Percentiles rank a stretch among this genome's conserved stretches.
phyloP scores from a whole-genome alignment of 1,140 invertebrate genomes.

The Leptopilina boulardi region DNA sequence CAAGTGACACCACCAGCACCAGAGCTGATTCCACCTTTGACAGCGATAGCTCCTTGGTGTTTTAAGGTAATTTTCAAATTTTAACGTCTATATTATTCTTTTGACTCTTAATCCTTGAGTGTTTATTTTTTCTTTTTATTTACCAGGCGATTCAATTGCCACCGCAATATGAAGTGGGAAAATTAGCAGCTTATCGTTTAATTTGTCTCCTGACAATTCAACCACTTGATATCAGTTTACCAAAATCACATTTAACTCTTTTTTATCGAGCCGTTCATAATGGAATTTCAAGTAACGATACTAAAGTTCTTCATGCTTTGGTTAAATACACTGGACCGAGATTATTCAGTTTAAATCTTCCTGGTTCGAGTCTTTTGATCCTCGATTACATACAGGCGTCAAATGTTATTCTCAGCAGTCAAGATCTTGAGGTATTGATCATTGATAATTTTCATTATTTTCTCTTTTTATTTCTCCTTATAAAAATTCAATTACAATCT shows the following conservation, averaged over 20 bases:
- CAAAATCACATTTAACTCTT: conserved; percentile 85
- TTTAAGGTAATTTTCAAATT: conserved; percentile 76
- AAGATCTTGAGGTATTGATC: conserved; percentile 83
- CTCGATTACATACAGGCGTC: conserved; percentile 94
- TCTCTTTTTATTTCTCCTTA: conserved; percentile 20
- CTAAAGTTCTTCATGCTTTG: conserved; percentile 78
- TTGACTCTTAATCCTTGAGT: not conserved
- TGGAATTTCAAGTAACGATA: conserved; percentile 78
- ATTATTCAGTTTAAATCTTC: conserved; percentile 91
- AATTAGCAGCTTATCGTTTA: conserved; percentile 83
- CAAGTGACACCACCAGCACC: conserved; percentile 83
- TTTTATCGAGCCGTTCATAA: conserved; percentile 93
- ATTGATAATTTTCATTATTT: too few relatives aligned
- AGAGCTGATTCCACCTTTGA: conserved; percentile 86
- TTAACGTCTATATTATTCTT: conserved; percentile 9
- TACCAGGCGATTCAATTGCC: conserved; percentile 80
- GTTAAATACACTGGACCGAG: conserved; percentile 82
- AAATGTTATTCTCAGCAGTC: conserved; percentile 88
- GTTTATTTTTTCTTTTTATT: not conserved
- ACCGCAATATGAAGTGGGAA: conserved; percentile 80
- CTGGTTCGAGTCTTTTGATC: conserved; percentile 91
- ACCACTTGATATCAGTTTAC: conserved; percentile 76
- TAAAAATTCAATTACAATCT: not conserved
- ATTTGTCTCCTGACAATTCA: conserved; percentile 82
- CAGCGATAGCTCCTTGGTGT: conserved; percentile 92